Evolutionary conservation across 2,888 invertebrate genomes (phyloP).

Genomic region (Allacma fusca): DNA sequence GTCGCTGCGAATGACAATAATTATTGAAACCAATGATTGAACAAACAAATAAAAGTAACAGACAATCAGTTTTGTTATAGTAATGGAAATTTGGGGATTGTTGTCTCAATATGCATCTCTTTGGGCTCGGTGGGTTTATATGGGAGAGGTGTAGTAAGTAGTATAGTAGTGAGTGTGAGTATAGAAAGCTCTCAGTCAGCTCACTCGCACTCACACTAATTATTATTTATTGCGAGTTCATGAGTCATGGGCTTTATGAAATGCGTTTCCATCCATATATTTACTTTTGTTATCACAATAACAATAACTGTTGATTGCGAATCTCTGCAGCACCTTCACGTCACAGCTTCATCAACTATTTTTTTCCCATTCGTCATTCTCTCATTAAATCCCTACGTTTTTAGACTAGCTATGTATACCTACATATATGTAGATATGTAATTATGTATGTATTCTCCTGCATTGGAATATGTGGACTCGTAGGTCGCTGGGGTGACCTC

Average conservation of each 20-base stretch:
- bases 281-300: constrained; percentile 18
- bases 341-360: background rate
- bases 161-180: too few relatives aligned
- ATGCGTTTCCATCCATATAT: constrained; percentile 13
- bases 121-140: background rate
- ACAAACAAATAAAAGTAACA: constrained; percentile 28
- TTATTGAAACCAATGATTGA: constrained; percentile 16
- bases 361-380: background rate
- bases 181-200: background rate
- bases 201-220: constrained; percentile 6
- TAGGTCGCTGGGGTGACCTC: too few relatives aligned
- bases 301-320: constrained; percentile 7
- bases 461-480: too few relatives aligned
- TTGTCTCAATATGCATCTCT: background rate
- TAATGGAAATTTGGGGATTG: constrained; percentile 2
- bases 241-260: constrained; percentile 9
- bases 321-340: background rate
- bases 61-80: constrained; percentile 31
- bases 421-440: background rate
- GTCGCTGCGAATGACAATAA: constrained; percentile 12
- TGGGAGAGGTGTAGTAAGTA: too few relatives aligned
- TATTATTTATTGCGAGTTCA: constrained; percentile 16
- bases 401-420: background rate
- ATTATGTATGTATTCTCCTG: too few relatives aligned
- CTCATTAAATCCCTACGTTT: background rate